Conservation (phyloP, 2,113 vertebrate species). For the Nothobranchius kuhntae region DNA sequence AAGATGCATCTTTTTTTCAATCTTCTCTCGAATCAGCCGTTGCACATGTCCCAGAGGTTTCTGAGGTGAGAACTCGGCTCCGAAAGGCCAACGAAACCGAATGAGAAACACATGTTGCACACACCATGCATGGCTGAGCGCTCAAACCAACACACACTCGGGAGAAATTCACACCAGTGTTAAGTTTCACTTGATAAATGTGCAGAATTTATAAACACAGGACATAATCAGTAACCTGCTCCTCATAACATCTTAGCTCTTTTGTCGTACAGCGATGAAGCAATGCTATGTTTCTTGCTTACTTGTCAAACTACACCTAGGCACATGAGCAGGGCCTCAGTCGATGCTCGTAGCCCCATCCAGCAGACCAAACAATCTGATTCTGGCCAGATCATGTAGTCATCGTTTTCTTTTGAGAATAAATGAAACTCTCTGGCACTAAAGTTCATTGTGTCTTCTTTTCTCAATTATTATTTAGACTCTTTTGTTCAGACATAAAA, state of each 20-base stretch:
- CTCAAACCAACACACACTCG: conserved; percentile 8
- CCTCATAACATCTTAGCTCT: conserved; percentile 29
- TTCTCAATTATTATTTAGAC: too few species aligned
- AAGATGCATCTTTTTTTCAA: conserved; percentile 27
- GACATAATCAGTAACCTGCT: conserved; percentile 37
- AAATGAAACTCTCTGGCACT: too few species aligned
- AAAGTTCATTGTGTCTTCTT: too few species aligned
- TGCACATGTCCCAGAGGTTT: conserved; percentile 45
- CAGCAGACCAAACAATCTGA: conserved; percentile 21
- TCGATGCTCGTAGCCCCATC: neutral
- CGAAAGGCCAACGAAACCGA: conserved; percentile 49
- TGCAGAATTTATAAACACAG: conserved; percentile 16
- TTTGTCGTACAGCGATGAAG: conserved; percentile 50
- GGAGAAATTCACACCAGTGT: conserved; percentile 25
- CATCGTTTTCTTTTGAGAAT: conserved; percentile 55
- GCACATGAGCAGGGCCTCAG: too few species aligned
- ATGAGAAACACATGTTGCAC: conserved; percentile 67
- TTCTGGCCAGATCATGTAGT: conserved; percentile 45
- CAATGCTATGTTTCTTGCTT: conserved; percentile 41
- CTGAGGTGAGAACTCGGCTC: conserved; percentile 62
- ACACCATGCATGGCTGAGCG: conserved; percentile 15
- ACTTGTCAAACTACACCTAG: conserved; percentile 26
- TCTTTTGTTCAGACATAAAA: too few species aligned
- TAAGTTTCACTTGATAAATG: conserved; percentile 62
- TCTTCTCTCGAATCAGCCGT: conserved; percentile 37